phyloP scores from a whole-genome alignment of 2,113 vertebrate genomes.

The Nycticebus coucang region DNA sequence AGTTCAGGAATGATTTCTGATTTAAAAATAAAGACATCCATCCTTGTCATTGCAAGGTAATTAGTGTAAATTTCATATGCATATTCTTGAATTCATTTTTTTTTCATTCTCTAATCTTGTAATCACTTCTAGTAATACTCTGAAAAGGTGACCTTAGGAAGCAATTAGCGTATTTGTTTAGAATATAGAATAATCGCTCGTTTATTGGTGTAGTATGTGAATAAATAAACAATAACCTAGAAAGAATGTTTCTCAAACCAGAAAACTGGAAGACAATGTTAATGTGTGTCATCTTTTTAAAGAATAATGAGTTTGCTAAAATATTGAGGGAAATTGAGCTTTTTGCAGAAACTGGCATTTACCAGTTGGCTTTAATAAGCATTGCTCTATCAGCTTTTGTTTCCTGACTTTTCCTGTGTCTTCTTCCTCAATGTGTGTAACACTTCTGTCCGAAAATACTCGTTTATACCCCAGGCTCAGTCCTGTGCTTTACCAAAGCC shows the following conservation, averaged over 20 bases:
- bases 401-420: not conserved
- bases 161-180: constrained; percentile 75
- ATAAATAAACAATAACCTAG: constrained; percentile 60
- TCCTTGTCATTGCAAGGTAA: constrained; percentile 77
- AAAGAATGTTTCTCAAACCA: constrained; percentile 19
- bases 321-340: not conserved
- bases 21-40: constrained; percentile 82
- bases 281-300: not conserved
- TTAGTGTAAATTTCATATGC: constrained; percentile 83
- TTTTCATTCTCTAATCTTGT: constrained; percentile 76
- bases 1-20: constrained; percentile 71
- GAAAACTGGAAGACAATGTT: not conserved
- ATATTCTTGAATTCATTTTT: constrained; percentile 72
- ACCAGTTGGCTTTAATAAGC: not conserved
- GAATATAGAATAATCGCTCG: constrained; percentile 55
- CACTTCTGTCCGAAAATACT: not conserved
- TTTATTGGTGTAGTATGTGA: constrained; percentile 34
- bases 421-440: not conserved
- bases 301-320: not conserved
- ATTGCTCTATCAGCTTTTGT: not conserved
- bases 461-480: not conserved
- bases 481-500: not conserved
- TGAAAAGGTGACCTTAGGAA: constrained; percentile 78
- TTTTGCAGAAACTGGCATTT: not conserved
- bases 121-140: constrained; percentile 72